These are phyloP conservation scores for Myoxocephalus aenaeus DNA, from an alignment of 2,797 vertebrate species.

Conservation along the genomic window DNA sequence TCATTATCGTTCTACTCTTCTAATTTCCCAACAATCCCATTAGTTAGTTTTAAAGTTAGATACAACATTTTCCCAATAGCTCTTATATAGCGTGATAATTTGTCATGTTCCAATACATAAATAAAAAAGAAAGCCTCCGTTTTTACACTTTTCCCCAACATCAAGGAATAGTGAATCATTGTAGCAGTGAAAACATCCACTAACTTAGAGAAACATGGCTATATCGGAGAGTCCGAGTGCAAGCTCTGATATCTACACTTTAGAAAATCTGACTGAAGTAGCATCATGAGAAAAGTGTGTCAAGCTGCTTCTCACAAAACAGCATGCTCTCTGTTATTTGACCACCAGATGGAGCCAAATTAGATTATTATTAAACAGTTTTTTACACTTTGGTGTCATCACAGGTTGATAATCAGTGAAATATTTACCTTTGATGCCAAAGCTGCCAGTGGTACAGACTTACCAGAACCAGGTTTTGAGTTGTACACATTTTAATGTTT, in stretches of 20 bases:
- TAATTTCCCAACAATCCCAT: neutral
- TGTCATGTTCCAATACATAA: neutral
- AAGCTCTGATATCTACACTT: neutral
- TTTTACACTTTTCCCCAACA: too few species aligned
- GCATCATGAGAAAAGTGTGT: neutral
- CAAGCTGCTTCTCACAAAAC: neutral
- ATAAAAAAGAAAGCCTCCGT: neutral
- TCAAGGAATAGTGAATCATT: too few species aligned
- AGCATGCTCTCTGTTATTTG: neutral
- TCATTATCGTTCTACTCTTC: neutral
- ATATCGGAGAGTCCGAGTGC: neutral
- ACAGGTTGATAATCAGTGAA: neutral
- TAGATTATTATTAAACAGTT: too few species aligned
- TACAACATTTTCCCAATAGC: neutral
- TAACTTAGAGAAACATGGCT: neutral
- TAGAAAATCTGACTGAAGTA: neutral
- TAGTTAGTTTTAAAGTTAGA: neutral
- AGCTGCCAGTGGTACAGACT: neutral
- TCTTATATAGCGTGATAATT: neutral
- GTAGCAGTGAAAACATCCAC: neutral
- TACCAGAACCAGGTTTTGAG: neutral
- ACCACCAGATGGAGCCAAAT: slow-evolving; percentile 15
- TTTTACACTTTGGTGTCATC: neutral
- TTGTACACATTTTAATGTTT: neutral
- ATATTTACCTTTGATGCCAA: neutral